These are phyloP conservation scores for Celastrina argiolus DNA, from an alignment of 2,888 invertebrate genomes.

Conservation along the genomic window DNA sequence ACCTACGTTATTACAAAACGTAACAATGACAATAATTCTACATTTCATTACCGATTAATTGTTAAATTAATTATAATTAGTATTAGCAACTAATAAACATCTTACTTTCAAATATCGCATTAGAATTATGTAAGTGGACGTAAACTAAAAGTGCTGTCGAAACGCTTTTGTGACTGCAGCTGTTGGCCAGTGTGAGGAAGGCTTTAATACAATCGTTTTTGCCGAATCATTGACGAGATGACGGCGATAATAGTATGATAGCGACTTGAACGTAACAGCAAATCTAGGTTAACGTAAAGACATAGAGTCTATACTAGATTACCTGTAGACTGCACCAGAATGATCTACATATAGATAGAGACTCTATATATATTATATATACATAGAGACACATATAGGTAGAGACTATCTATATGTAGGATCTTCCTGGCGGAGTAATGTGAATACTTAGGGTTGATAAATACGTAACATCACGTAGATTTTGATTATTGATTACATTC, in stretches of 20 bases:
- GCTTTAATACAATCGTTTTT: background rate
- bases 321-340: too few relatives aligned
- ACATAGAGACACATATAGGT: too few relatives aligned
- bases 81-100: background rate
- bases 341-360: too few relatives aligned
- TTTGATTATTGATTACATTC: too few relatives aligned
- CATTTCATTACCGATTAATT: background rate
- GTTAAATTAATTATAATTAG: background rate
- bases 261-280: background rate
- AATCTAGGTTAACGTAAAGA: background rate
- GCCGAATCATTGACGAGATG: background rate
- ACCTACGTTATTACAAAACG: background rate
- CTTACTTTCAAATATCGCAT: conserved; percentile 15
- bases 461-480: too few relatives aligned
- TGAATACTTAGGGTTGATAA: too few relatives aligned
- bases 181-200: background rate
- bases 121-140: conserved; percentile 2
- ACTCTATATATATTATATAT: too few relatives aligned
- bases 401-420: too few relatives aligned
- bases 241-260: background rate
- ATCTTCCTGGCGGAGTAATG: too few relatives aligned
- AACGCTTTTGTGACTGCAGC: background rate
- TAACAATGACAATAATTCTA: background rate
- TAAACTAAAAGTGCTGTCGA: background rate
- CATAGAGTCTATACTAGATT: too few relatives aligned